Base-by-base conservation (phyloP, 2,113 vertebrate genomes). In the Cynoglossus semilaevis region DNA sequence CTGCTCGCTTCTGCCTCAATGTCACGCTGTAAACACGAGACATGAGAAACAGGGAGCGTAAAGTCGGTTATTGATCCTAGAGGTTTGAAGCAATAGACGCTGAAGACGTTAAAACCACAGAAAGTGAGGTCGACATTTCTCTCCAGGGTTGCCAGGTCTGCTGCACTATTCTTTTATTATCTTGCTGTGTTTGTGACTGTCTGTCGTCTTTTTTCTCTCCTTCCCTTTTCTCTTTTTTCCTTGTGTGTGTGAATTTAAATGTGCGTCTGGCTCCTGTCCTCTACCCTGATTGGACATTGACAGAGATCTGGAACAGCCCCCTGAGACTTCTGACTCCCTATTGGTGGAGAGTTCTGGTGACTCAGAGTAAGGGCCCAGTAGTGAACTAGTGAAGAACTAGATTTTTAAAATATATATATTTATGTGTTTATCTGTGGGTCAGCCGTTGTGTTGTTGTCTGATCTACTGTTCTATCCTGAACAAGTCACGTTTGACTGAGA, bases 291-390 rank as follows among this genome's bases (percentile, higher is more conserved):
- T 93, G 92, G 92, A 92, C 83, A 88, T 87, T 91, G 87, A 87
- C 93, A 94, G 93, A 89, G 93, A 94, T 89, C 92, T 95, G 92
- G 92, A 94, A 90, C 91, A 86, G 74, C 91, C 94, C 83, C 88
- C 91, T 47, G 94, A 94, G 91, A 92, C 93, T 89, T 92, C 93
- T 86, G 89, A 92, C 73, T 90, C 93, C 88, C 84, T 93, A 79
- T 91, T 94, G 93, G 93, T 92, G 76, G 93, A 94, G 85, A 89
- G 92, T 88, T 90, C 91, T 88, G 90, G 92, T 89, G 91, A 91
- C 89, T 90, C 88, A 60, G 94, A 94, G 94, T 95, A 95, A 96
- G 93, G 90, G 91, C 80, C 77, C 70, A 81, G 76, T 87, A 85
- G 80, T 83, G 58, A 82, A 77, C 50, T 75, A 70, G n/a, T n/a